A percentile compares a stretch with the other conserved stretches of the same genome.
These are phyloP conservation scores for Eurystomus gularis DNA, from an alignment of 2,113 vertebrate species.

Conservation along the genomic window DNA sequence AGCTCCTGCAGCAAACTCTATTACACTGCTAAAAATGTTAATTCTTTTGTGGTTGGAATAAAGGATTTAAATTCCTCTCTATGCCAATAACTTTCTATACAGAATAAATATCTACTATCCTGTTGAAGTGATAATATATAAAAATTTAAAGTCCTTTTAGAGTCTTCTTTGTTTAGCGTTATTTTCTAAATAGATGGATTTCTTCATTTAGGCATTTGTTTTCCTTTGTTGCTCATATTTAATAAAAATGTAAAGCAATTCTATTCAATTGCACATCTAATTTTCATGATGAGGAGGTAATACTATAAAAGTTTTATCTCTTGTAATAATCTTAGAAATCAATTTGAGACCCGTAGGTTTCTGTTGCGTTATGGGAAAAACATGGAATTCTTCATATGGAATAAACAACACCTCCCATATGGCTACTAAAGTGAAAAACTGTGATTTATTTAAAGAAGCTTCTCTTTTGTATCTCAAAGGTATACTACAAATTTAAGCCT, in stretches of 20 bases:
- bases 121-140: background rate
- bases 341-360: background rate
- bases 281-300: background rate
- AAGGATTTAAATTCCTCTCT: background rate
- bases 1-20: too few relatives aligned
- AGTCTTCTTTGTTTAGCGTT: background rate
- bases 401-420: background rate
- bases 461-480: background rate
- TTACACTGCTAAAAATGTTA: background rate
- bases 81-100: background rate
- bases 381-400: background rate
- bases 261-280: too few relatives aligned
- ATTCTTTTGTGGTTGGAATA: background rate
- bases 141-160: background rate
- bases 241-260: background rate
- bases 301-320: background rate
- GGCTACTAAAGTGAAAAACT: background rate
- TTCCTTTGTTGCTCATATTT: background rate
- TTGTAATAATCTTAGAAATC: background rate
- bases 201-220: background rate
- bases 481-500: background rate
- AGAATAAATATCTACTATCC: background rate
- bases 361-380: background rate
- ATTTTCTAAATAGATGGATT: background rate
- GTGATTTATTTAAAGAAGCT: background rate